Evolutionary conservation across 2,888 invertebrate genomes (phyloP).

Genomic region (Trissoscelio sp.): DNA sequence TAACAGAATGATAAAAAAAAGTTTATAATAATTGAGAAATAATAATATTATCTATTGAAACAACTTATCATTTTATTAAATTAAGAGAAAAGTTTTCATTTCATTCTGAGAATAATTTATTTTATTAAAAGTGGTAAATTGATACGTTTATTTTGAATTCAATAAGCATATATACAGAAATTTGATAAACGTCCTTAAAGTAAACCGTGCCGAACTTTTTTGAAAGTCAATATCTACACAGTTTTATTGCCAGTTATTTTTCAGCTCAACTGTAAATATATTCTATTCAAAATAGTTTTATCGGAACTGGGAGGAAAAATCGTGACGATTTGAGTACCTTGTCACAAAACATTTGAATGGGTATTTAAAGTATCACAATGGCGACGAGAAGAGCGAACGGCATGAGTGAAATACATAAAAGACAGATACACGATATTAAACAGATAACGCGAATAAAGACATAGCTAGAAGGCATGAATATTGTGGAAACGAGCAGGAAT

Average conservation of each 20-base stretch:
- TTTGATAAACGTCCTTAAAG: constrained; percentile 1
- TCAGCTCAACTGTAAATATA: background rate
- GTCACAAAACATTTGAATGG: constrained; percentile 6
- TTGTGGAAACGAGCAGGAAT: background rate
- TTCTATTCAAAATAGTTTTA: constrained; percentile 1
- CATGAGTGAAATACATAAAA: constrained; percentile 23
- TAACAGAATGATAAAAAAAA: too few relatives aligned
- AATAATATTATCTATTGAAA: too few relatives aligned
- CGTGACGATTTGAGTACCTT: background rate
- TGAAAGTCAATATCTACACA: constrained; percentile 1
- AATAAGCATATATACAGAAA: background rate
- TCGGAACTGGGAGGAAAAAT: background rate
- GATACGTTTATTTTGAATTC: constrained; percentile 6
- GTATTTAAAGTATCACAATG: constrained; percentile 14
- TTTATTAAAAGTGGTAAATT: constrained; percentile 9
- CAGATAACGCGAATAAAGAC: constrained; percentile 10
- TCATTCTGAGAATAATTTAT: too few relatives aligned
- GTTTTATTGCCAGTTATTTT: constrained; percentile 19
- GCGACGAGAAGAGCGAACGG: background rate
- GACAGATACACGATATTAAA: constrained; percentile 12
- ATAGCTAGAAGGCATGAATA: background rate
- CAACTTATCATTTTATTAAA: too few relatives aligned
- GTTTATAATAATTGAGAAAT: too few relatives aligned
- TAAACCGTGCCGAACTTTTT: background rate
- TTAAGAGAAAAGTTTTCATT: too few relatives aligned